Conservation (phyloP, 2,888 invertebrate species). For the Pteria penguin region DNA sequence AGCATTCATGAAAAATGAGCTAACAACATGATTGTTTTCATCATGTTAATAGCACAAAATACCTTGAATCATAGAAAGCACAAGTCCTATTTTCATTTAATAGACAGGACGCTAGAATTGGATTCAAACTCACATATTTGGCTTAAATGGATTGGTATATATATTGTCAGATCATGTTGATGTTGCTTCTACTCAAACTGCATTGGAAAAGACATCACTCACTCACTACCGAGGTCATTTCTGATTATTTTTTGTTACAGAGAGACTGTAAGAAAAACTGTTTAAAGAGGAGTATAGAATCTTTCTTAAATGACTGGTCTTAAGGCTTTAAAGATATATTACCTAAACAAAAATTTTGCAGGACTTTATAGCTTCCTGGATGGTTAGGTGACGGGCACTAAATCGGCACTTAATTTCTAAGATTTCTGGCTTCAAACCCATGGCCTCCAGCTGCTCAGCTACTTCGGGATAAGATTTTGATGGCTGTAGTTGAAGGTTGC, state of each 20-base stretch:
- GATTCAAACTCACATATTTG: neutral
- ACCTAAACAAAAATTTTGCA: slow-evolving; percentile 9
- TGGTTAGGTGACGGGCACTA: slow-evolving; percentile 10
- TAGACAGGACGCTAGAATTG: neutral
- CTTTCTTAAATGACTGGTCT: no score
- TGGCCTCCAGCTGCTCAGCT: slow-evolving; percentile 4
- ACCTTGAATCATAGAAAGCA: neutral
- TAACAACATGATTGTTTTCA: neutral
- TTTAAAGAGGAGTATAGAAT: neutral
- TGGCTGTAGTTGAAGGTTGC: slow-evolving; percentile 17
- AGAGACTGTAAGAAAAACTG: neutral
- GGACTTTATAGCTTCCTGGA: slow-evolving; percentile 5
- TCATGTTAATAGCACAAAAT: neutral
- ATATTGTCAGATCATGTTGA: neutral
- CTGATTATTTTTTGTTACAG: neutral
- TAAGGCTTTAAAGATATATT: neutral
- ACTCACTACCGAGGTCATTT: neutral
- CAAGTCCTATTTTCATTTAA: neutral
- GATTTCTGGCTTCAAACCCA: slow-evolving; percentile 1
- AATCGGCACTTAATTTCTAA: slow-evolving; percentile 18
- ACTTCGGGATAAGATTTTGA: slow-evolving; percentile 3
- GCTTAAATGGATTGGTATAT: neutral
- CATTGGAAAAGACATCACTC: neutral
- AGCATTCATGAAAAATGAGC: slow-evolving; percentile 24
- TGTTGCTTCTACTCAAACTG: neutral